These are phyloP conservation scores for Ernsta delagoae DNA, from an alignment of 2,888 invertebrate species.

Conservation along the genomic window DNA sequence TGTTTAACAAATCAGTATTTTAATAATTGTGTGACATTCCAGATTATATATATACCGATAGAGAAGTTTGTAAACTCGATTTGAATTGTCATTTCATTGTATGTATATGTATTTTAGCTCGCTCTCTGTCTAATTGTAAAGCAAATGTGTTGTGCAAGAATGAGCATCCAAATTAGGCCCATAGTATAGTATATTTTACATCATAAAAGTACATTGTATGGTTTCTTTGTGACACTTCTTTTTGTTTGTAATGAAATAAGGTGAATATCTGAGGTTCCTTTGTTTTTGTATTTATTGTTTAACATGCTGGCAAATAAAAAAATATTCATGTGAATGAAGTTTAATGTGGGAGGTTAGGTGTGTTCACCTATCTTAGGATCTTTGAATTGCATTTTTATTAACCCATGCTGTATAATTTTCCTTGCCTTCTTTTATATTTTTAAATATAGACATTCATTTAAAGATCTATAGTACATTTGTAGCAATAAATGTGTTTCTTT, in stretches of 20 bases:
- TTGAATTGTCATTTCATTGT: slow-evolving; percentile 41
- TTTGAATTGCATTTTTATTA: slow-evolving; percentile 30
- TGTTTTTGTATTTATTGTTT: slow-evolving; percentile 39
- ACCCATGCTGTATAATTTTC: slow-evolving; percentile 37
- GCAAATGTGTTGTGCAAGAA: slow-evolving; percentile 32
- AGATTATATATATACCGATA: slow-evolving; percentile 70
- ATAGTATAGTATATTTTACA: slow-evolving; percentile 30
- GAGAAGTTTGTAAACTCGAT: slow-evolving; percentile 45
- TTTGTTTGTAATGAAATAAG: slow-evolving; percentile 47
- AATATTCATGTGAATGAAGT: slow-evolving; percentile 8
- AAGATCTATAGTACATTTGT: too few species aligned
- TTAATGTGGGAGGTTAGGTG: slow-evolving; percentile 8
- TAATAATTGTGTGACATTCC: slow-evolving; percentile 84
- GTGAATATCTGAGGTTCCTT: slow-evolving; percentile 54
- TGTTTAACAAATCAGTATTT: slow-evolving; percentile 83
- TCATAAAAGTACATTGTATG: slow-evolving; percentile 59
- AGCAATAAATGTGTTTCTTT: too few species aligned
- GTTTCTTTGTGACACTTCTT: slow-evolving; percentile 50
- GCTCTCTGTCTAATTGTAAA: slow-evolving; percentile 40
- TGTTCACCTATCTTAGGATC: slow-evolving; percentile 1
- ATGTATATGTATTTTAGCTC: slow-evolving; percentile 44
- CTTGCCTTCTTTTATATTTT: slow-evolving; percentile 45
- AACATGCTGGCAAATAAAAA: not conserved
- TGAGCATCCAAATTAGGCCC: slow-evolving; percentile 28
- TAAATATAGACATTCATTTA: slow-evolving; percentile 29